Base-by-base conservation (phyloP, 2,113 vertebrate species). In the Pollachius pollachius region DNA sequence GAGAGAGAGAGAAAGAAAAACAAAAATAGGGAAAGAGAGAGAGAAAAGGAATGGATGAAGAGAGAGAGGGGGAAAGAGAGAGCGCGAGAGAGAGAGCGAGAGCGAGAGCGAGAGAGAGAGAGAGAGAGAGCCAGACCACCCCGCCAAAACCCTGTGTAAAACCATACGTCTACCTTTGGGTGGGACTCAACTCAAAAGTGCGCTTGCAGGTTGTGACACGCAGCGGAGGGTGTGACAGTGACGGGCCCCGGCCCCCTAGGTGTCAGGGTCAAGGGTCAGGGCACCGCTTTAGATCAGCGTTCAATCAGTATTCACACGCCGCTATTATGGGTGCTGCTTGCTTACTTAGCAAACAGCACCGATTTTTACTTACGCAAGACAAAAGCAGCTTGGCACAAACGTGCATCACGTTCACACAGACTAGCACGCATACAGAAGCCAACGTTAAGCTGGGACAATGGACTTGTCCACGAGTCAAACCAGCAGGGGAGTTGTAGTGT, bases 401-500 rank as follows among this genome's bases (percentile, higher is more conserved):
- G 8, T 65, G 4, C 62, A 63, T 25, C 63, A 78, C 76, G 63
- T 37, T 2, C 30, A 52, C 64, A 65, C 64, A 65, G 18, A 23
- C 37, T 21, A 37, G 21, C 12, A 52, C 12, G 27, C 37, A 15
- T 4, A 52, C 64, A 25, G 60, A 25, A 19, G 58, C 21, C 9
- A 15, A 21, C 23, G 4, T 23, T 7, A 62, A 25, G 21, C 23
- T 19, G 12, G 16, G 21, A 72, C 74, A 78, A 79, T 73, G 74
- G 58, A 30, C 34, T 56, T 19, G 58, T 23, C 4, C 67, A 74
- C 87, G 79, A 88, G 87, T 88, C 78, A 85, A 25, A 52, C 57
- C 34, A 64, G 54, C 65, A 23, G 67, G 71, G 59, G 62, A 75
- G 71, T 67, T 58, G 79, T 81, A 80, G 72, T 77, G 54, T 57